Conservation (phyloP, 2,113 vertebrate genomes). For the Pteruthius melanotis region DNA sequence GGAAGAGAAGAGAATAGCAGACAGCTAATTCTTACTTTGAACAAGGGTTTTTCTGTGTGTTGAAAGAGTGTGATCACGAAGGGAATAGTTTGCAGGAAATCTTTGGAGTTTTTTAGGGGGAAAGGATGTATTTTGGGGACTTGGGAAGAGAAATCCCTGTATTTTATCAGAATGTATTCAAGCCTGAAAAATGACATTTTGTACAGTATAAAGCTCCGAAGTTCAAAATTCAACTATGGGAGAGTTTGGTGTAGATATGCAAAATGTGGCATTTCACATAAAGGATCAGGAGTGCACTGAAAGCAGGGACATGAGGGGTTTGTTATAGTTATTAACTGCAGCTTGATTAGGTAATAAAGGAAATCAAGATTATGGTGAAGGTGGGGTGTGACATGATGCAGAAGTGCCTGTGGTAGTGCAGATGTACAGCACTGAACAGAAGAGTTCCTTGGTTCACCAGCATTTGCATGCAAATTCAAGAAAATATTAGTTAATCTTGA, state of each 20-base stretch:
- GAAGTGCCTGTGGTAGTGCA: not conserved
- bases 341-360: not conserved
- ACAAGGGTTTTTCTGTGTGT: not conserved
- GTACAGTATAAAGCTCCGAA: not conserved
- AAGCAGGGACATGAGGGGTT: not conserved
- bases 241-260: not conserved
- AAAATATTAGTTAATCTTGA: not conserved
- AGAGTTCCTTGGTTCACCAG: not conserved
- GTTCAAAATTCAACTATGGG: not conserved
- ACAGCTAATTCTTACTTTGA: not conserved
- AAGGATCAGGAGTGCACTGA: not conserved
- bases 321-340: not conserved
- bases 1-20: not conserved
- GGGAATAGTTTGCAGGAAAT: not conserved
- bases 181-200: conserved; percentile 15
- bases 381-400: not conserved
- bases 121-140: not conserved
- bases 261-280: not conserved
- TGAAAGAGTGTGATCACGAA: not conserved
- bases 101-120: not conserved
- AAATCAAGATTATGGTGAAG: not conserved
- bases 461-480: not conserved
- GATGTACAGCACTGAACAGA: not conserved
- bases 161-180: not conserved
- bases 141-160: not conserved